A percentile compares a stretch with the other conserved stretches of the same genome.
These are phyloP conservation scores for Campoletis sonorensis DNA, from an alignment of 1,140 invertebrate species.

Conservation along the genomic window DNA sequence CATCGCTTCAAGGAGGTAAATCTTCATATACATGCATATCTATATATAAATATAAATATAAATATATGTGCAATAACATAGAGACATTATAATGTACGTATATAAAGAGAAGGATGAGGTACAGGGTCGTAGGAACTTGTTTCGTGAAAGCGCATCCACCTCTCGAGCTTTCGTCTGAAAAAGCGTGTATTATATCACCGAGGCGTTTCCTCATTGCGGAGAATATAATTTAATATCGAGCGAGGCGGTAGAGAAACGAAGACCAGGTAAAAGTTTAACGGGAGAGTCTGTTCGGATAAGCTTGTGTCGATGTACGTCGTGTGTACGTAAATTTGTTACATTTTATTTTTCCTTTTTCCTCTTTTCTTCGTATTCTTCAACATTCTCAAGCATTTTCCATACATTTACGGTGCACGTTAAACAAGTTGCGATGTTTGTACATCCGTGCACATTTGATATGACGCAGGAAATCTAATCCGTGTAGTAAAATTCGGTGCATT, in stretches of 20 bases:
- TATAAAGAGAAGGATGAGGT: not conserved
- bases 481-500: too few relatives aligned
- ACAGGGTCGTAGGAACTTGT: not conserved
- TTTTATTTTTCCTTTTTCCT: not conserved
- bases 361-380: too few relatives aligned
- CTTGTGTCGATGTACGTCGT: not conserved
- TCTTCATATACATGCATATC: not conserved
- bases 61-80: not conserved
- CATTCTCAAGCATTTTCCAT: too few relatives aligned
- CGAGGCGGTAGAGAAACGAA: not conserved
- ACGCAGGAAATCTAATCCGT: too few relatives aligned
- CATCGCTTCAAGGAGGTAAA: conserved; percentile 86
- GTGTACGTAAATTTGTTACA: too few relatives aligned
- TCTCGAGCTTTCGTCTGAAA: not conserved
- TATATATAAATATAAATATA: too few relatives aligned
- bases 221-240: conserved; percentile 32
- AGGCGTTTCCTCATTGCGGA: conserved; percentile 31
- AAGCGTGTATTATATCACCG: conserved; percentile 22
- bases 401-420: too few relatives aligned
- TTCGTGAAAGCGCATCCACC: conserved; percentile 17
- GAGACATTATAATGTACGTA: conserved; percentile 5
- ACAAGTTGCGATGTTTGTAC: too few relatives aligned
- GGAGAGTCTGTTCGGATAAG: not conserved
- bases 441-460: too few relatives aligned
- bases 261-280: conserved; percentile 18